Conservation (phyloP, 2,888 invertebrate genomes). For the Hybos culiciformis region DNA sequence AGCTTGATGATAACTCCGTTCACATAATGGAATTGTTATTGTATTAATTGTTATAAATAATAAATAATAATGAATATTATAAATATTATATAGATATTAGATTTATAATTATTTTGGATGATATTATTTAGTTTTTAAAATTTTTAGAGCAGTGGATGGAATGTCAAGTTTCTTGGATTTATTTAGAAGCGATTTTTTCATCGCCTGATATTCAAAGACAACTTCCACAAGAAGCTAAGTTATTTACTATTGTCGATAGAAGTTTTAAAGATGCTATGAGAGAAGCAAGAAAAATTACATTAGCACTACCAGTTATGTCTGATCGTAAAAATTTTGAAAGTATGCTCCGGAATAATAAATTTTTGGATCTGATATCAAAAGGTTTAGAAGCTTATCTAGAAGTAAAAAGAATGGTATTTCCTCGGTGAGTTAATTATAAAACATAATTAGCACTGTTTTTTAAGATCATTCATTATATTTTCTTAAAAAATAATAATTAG, state of each 20-base stretch:
- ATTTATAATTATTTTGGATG: not conserved
- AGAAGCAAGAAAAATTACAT: constrained; percentile 61
- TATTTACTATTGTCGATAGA: constrained; percentile 76
- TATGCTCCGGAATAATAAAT: constrained; percentile 56
- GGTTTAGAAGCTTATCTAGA: constrained; percentile 82
- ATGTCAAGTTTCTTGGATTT: constrained; percentile 88
- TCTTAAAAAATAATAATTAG: too few species aligned
- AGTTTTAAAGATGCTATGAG: constrained; percentile 83
- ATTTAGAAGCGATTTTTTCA: constrained; percentile 86
- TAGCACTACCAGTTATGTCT: constrained; percentile 69
- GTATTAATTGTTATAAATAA: too few species aligned
- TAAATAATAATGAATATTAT: too few species aligned
- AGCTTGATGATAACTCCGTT: too few species aligned
- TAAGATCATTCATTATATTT: too few species aligned
- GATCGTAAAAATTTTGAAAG: constrained; percentile 55
- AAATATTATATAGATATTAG: too few species aligned
- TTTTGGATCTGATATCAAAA: constrained; percentile 78
- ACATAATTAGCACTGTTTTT: too few species aligned
- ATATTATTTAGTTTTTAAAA: not conserved
- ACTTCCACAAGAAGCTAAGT: constrained; percentile 75
- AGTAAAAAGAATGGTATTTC: constrained; percentile 75
- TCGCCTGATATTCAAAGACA: constrained; percentile 91
- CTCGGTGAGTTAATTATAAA: constrained; percentile 37
- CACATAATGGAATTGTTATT: too few species aligned
- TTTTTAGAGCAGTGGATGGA: constrained; percentile 80